Percentiles rank a stretch among this genome's conserved stretches.
Conservation (phyloP, 2,113 vertebrate species). For the Nicator chloris region DNA sequence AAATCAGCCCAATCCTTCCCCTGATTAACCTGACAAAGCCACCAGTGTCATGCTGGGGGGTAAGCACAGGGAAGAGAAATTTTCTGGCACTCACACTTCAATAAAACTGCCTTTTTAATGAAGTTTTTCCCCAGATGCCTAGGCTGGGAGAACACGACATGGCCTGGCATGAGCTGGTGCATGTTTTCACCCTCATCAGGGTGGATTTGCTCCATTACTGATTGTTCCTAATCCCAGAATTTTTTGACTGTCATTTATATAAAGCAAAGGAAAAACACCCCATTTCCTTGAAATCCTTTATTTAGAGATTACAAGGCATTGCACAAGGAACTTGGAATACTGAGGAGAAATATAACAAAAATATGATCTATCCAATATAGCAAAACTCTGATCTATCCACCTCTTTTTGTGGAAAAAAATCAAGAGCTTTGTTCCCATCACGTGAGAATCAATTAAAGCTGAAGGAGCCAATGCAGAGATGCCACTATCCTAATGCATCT, state of each 20-base stretch:
- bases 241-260: background rate
- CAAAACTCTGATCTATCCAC: background rate
- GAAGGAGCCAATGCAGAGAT: background rate
- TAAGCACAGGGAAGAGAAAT: background rate
- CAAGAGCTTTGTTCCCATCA: background rate
- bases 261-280: background rate
- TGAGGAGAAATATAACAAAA: background rate
- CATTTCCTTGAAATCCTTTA: background rate
- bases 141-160: background rate
- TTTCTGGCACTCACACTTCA: background rate
- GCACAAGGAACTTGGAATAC: fast-evolving
- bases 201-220: background rate
- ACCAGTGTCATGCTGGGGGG: background rate
- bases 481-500: background rate
- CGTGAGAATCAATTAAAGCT: background rate
- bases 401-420: background rate
- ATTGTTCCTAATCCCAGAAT: background rate
- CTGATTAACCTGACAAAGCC: background rate
- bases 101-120: background rate
- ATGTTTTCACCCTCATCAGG: background rate
- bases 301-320: background rate
- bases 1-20: background rate
- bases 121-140: background rate
- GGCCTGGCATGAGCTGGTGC: background rate
- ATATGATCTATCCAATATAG: background rate